Base-by-base conservation (phyloP, 2,888 invertebrate genomes). In the Alloscopus bannaensis region DNA sequence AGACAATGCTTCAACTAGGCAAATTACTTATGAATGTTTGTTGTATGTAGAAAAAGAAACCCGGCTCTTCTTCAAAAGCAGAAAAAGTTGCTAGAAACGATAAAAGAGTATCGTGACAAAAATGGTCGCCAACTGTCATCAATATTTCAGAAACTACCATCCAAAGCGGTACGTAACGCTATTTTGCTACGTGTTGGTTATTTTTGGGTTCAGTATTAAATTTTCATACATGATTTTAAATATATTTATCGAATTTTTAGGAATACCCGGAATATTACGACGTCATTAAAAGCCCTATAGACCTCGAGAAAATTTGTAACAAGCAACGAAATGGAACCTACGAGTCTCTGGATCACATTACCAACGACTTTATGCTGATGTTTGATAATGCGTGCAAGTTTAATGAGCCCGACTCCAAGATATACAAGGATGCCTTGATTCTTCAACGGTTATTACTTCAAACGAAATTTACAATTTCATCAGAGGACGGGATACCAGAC, bases 221-320 rank as follows among this genome's bases (percentile, higher is more conserved):
- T n/a, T n/a, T n/a, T n/a, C n/a, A n/a, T n/a, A n/a, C n/a, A n/a
- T n/a, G n/a, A n/a, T n/a, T n/a, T n/a, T n/a, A n/a, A n/a, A n/a
- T n/a, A n/a, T n/a, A n/a, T 71, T 29, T 20, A n/a, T 59, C 31
- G 3, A 42, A 68, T 42, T 86, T 88, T 50, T 89, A 93, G 88
- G 95, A 98, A 87, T 98, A 98, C 89, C 98, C 99, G 0, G 97
- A 97, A 87, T 99, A 99, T 88, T 99, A 98, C 87, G 97, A 98
- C 88, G 93, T 98, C 0, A 99, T 99, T 71, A 96, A 96, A 87
- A 94, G 94, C 85, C 99, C 99, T 0, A 96, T 99, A 87, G 98
- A 99, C 88, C 93, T 99, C 93, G 97, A 97, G 87, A 93, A 93
- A 87, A 97, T 99, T 78, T 94, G 95, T 0, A 94, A 94, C 72